Percentiles rank a stretch among this genome's conserved stretches.
Conservation (phyloP, 2,888 invertebrate genomes). For the Corbicula japonica region DNA sequence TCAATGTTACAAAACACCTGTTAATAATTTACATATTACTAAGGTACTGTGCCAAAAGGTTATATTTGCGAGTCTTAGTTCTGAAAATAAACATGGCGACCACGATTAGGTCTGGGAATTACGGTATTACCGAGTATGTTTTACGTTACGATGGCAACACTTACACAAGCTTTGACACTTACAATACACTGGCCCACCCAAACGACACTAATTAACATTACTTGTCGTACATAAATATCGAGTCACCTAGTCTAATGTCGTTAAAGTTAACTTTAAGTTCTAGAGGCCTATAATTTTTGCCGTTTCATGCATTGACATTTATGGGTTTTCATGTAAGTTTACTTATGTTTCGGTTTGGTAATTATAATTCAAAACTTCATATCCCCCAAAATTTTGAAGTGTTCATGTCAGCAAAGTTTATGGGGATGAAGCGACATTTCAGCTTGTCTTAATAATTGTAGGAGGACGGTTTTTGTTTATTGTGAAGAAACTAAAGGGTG, state of each 20-base stretch:
- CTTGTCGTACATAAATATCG: constrained; percentile 55
- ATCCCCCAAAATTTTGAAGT: constrained; percentile 41
- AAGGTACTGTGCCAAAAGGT: no score
- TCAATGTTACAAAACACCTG: no score
- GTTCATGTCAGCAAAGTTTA: constrained; percentile 28
- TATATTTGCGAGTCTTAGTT: no score
- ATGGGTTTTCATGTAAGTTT: constrained; percentile 3
- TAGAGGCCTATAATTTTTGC: constrained; percentile 31
- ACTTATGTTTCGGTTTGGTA: constrained; percentile 15
- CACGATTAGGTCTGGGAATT: no score
- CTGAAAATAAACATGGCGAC: no score
- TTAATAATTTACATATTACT: no score
- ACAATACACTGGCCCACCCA: constrained; percentile 40
- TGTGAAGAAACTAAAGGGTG: constrained; percentile 15
- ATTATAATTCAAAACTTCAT: constrained; percentile 33
- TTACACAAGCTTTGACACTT: constrained; percentile 44
- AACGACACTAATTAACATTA: constrained; percentile 58
- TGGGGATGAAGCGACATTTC: constrained; percentile 26
- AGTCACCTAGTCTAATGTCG: constrained; percentile 49
- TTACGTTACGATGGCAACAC: constrained; percentile 32
- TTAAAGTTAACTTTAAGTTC: constrained; percentile 41
- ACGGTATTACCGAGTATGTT: no score
- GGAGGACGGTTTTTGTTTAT: constrained; percentile 32
- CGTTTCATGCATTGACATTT: constrained; percentile 38
- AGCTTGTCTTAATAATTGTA: constrained; percentile 35